Conservation (phyloP, 2,797 vertebrate genomes). For the Neomorphus geoffroyi region DNA sequence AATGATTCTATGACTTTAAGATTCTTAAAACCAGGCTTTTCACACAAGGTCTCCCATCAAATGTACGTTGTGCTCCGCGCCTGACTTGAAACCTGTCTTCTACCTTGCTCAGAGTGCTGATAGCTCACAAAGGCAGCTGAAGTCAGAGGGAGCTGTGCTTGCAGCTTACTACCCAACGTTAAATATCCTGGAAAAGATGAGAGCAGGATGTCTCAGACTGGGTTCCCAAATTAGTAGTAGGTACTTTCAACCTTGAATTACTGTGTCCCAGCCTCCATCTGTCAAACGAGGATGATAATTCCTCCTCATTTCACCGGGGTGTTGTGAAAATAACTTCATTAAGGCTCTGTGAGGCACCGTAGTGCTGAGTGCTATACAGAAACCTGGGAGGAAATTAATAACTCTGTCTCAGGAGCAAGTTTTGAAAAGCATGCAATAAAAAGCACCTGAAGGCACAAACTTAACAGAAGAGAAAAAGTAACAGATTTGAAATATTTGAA, state of each 20-base stretch:
- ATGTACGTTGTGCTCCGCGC: background rate
- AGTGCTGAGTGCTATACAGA: background rate
- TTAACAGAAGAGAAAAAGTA: background rate
- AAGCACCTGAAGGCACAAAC: background rate
- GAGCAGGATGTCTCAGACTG: background rate
- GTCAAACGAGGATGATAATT: slow-evolving; percentile 31
- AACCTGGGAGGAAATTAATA: slow-evolving; percentile 36
- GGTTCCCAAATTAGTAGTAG: background rate
- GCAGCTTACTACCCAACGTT: background rate
- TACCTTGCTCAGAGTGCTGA: background rate
- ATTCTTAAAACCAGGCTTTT: background rate
- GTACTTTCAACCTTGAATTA: slow-evolving; percentile 5
- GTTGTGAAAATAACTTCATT: slow-evolving; percentile 59
- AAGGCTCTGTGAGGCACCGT: slow-evolving; percentile 11
- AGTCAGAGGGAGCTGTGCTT: background rate
- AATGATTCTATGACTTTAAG: background rate
- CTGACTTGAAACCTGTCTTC: background rate
- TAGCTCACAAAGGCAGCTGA: background rate
- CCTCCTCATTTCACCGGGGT: background rate
- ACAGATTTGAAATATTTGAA: background rate
- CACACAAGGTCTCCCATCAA: background rate
- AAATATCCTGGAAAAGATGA: background rate
- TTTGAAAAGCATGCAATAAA: slow-evolving; percentile 37
- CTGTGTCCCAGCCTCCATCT: background rate
- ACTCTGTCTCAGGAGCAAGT: slow-evolving; percentile 35